Percentiles rank a stretch among this genome's conserved stretches.
Evolutionary conservation across 2,888 invertebrate species (phyloP).

Genomic region (Pachliopta kotzebuea): DNA sequence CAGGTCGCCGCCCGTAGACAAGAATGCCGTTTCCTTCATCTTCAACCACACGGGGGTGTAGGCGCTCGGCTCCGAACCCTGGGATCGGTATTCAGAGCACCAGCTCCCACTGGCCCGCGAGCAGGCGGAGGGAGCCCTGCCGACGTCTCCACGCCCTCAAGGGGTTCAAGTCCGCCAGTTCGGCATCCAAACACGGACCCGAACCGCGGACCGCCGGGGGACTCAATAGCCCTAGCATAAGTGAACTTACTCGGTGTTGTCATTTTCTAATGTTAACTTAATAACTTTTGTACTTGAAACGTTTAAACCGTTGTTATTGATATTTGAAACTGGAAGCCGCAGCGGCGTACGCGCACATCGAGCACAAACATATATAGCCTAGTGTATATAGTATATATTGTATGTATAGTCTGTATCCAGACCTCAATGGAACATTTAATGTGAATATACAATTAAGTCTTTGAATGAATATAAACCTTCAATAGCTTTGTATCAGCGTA

Average conservation of each 20-base stretch:
- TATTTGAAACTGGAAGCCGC: background rate
- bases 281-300: conserved; percentile 68
- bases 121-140: conserved; percentile 49
- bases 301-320: conserved; percentile 54
- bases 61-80: conserved; percentile 36
- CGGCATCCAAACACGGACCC: conserved; percentile 59
- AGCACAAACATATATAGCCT: conserved; percentile 35
- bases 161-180: conserved; percentile 58
- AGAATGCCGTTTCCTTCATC: conserved; percentile 78
- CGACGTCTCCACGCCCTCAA: conserved; percentile 51
- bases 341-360: conserved; percentile 37
- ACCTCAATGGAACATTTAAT: too few relatives aligned
- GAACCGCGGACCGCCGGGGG: conserved; percentile 40
- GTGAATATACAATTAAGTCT: too few relatives aligned
- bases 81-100: conserved; percentile 48
- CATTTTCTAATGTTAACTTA: conserved; percentile 35
- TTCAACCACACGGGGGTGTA: conserved; percentile 89
- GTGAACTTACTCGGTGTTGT: conserved; percentile 30
- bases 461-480: too few relatives aligned
- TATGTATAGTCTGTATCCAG: too few relatives aligned
- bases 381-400: too few relatives aligned
- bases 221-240: conserved; percentile 34
- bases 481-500: too few relatives aligned
- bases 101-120: conserved; percentile 39
- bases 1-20: conserved; percentile 74